These are phyloP conservation scores for Cotesia glomerata DNA, from an alignment of 1,140 invertebrate species.

Conservation along the genomic window DNA sequence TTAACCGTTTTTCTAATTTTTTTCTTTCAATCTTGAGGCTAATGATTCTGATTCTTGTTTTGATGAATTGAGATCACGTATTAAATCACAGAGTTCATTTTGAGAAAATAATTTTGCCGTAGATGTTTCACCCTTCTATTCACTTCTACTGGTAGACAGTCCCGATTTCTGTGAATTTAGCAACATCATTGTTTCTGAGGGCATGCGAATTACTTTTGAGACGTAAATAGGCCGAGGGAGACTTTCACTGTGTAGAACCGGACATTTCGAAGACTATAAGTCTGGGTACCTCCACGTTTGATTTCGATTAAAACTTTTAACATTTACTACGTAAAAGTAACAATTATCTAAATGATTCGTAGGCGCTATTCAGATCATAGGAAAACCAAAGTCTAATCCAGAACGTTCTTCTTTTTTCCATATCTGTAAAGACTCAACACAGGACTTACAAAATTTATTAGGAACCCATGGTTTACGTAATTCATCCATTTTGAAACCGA, in stretches of 20 bases:
- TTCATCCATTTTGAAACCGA: constrained; percentile 21
- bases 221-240: constrained; percentile 21
- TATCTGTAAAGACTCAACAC: constrained; percentile 28
- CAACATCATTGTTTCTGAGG: constrained; percentile 10
- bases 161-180: constrained; percentile 1
- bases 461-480: constrained; percentile 39
- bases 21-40: constrained; percentile 38
- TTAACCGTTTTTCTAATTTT: too few species aligned
- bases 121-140: constrained; percentile 6
- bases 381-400: constrained; percentile 30
- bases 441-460: constrained; percentile 36
- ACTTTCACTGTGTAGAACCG: constrained; percentile 6
- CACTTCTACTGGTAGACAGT: constrained; percentile 14
- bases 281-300: constrained; percentile 19
- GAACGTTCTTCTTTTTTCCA: constrained; percentile 35
- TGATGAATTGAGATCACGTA: constrained; percentile 40
- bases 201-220: constrained; percentile 12
- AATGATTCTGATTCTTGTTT: constrained; percentile 41
- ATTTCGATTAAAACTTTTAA: constrained; percentile 26
- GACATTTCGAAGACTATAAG: constrained; percentile 11
- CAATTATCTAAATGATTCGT: constrained; percentile 37
- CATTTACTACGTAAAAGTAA: constrained; percentile 36
- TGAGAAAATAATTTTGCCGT: constrained; percentile 26
- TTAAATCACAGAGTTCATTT: constrained; percentile 45
- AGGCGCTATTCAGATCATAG: constrained; percentile 39